phyloP scores from a whole-genome alignment of 2,113 vertebrate species.

The Tamias sibiricus region DNA sequence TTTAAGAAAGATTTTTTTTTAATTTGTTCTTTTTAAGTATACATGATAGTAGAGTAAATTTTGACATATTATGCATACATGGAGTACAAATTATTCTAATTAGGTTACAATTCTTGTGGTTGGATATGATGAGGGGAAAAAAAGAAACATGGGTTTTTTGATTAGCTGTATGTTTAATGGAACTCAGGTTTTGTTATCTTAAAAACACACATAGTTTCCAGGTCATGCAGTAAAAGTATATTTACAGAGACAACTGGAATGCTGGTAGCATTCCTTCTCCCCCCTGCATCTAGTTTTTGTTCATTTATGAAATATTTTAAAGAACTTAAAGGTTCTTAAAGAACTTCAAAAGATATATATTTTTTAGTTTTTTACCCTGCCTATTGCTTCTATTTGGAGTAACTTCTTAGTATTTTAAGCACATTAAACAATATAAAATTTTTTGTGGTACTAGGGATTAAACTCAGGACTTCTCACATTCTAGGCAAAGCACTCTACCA shows the following conservation, averaged over 20 bases:
- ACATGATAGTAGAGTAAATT: no score
- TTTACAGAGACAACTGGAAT: slow-evolving; percentile 17
- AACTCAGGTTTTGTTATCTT: neutral
- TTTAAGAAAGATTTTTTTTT: slow-evolving; percentile 43
- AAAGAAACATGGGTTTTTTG: neutral
- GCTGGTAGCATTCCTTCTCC: slow-evolving; percentile 16
- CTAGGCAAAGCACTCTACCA: neutral
- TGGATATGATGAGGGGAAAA: no score
- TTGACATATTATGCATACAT: no score
- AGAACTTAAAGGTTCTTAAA: neutral
- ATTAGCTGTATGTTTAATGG: slow-evolving; percentile 34
- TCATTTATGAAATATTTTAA: slow-evolving; percentile 56
- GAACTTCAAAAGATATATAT: slow-evolving; percentile 17
- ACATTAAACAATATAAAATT: neutral
- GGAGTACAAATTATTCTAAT: no score
- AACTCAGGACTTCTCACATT: neutral
- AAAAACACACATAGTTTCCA: slow-evolving; percentile 20
- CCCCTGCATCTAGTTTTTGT: neutral
- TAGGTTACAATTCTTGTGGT: no score
- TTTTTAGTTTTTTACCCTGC: slow-evolving; percentile 23
- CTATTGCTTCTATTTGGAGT: slow-evolving; percentile 32
- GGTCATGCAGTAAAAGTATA: neutral
- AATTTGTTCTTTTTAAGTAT: no score
- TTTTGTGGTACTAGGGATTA: neutral
- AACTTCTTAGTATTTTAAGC: neutral